Evolutionary conservation across 2,888 invertebrate species (phyloP).

Genomic region (Eilema caniola): DNA sequence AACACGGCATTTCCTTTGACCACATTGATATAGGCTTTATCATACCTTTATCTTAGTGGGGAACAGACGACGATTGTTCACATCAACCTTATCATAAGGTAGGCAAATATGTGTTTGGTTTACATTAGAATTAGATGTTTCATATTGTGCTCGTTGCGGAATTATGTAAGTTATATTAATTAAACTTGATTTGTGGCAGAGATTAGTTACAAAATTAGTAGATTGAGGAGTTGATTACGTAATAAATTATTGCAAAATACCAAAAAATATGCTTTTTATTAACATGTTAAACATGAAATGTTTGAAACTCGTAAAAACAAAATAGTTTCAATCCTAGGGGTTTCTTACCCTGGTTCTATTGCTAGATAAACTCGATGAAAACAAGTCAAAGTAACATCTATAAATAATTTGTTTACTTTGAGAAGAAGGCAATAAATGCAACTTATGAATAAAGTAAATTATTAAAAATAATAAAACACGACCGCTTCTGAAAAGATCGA

Average conservation of each 20-base stretch:
- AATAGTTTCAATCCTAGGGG: neutral
- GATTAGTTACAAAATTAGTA: neutral
- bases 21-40: constrained; percentile 71
- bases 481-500: no score
- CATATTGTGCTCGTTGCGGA: constrained; percentile 46
- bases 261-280: neutral
- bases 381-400: neutral
- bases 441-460: neutral
- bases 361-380: neutral
- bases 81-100: constrained; percentile 65
- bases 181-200: constrained; percentile 36
- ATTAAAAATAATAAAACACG: no score
- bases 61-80: constrained; percentile 73
- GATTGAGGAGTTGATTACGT: neutral
- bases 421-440: neutral
- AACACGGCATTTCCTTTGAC: constrained; percentile 79
- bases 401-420: no score
- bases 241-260: neutral
- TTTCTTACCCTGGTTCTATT: neutral
- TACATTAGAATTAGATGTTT: constrained; percentile 65
- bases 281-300: no score
- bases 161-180: constrained; percentile 43
- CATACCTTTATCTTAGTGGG: constrained; percentile 66
- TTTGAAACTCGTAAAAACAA: no score
- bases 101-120: constrained; percentile 69